phyloP scores from a whole-genome alignment of 2,888 invertebrate genomes.

The Ophioninae sp. region DNA sequence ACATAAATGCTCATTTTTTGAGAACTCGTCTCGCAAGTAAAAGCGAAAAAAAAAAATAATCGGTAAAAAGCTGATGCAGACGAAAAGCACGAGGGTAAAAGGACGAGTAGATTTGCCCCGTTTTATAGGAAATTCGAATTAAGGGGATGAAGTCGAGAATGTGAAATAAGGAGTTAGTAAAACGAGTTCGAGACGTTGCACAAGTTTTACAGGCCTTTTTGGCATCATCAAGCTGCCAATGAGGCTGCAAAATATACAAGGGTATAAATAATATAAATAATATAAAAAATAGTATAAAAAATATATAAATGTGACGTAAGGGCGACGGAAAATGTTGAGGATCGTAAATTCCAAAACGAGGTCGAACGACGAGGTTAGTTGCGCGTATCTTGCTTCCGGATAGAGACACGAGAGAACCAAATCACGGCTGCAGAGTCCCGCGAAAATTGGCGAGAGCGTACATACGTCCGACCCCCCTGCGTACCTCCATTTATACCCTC shows the following conservation, averaged over 20 bases:
- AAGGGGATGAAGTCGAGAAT: slow-evolving; percentile 8
- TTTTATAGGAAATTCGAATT: slow-evolving; percentile 29
- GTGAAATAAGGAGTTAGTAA: slow-evolving; percentile 57
- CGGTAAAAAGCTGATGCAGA: not conserved
- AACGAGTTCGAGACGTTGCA: slow-evolving; percentile 34
- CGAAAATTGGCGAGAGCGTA: slow-evolving; percentile 33
- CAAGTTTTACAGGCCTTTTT: slow-evolving; percentile 28
- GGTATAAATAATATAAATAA: too few species aligned
- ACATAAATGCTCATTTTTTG: not conserved
- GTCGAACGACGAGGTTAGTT: slow-evolving; percentile 37
- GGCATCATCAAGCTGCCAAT: slow-evolving; percentile 41
- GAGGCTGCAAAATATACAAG: slow-evolving; percentile 18
- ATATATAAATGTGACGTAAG: slow-evolving; percentile 13
- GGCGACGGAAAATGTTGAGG: slow-evolving; percentile 15
- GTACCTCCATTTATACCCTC: slow-evolving; percentile 42
- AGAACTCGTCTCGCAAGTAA: not conserved
- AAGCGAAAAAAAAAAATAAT: not conserved
- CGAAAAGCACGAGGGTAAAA: not conserved
- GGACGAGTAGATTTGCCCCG: not conserved
- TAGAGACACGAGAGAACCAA: slow-evolving; percentile 17
- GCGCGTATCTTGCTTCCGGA: not conserved
- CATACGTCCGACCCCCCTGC: slow-evolving; percentile 24
- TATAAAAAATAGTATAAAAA: too few species aligned
- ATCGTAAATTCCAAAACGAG: slow-evolving; percentile 54
- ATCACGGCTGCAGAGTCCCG: slow-evolving; percentile 17